Conservation (phyloP, 2,888 invertebrate species). For the Dryocosmus kuriphilus region DNA sequence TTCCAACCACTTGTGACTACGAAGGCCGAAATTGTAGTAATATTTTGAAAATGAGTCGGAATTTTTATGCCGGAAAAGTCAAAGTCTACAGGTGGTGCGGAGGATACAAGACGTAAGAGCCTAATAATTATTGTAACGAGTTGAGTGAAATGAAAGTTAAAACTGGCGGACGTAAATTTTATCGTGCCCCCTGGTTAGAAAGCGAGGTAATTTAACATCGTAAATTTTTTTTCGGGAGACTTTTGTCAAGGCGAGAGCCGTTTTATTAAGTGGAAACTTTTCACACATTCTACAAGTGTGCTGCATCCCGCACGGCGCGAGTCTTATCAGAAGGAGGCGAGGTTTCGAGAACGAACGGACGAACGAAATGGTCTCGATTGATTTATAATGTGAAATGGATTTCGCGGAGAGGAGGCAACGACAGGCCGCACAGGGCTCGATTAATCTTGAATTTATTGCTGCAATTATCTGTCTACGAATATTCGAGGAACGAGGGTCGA, state of each 20-base stretch:
- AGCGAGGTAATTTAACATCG: constrained; percentile 21
- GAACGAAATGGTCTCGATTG: constrained; percentile 61
- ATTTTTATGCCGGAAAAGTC: not conserved
- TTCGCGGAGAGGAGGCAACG: constrained; percentile 67
- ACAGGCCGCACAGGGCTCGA: constrained; percentile 68
- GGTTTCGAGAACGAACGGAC: constrained; percentile 47
- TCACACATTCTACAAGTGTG: constrained; percentile 2
- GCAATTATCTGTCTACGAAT: constrained; percentile 72
- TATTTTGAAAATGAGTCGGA: not conserved
- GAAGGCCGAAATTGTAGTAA: too few relatives aligned
- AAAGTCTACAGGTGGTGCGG: not conserved
- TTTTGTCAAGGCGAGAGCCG: constrained; percentile 24
- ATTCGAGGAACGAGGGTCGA: constrained; percentile 60
- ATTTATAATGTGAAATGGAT: constrained; percentile 73
- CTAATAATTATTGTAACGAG: not conserved
- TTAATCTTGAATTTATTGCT: constrained; percentile 73
- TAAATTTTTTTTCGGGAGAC: constrained; percentile 21
- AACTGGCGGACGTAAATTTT: constrained; percentile 10
- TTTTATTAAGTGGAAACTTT: constrained; percentile 32
- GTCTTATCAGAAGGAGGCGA: constrained; percentile 66
- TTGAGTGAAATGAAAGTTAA: constrained; percentile 10
- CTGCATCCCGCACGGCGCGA: constrained; percentile 35
- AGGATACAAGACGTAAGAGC: not conserved
- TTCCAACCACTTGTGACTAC: too few relatives aligned
- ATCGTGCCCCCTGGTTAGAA: constrained; percentile 23